Base-by-base conservation (phyloP, 2,888 invertebrate species). In the Linyphia triangularis region DNA sequence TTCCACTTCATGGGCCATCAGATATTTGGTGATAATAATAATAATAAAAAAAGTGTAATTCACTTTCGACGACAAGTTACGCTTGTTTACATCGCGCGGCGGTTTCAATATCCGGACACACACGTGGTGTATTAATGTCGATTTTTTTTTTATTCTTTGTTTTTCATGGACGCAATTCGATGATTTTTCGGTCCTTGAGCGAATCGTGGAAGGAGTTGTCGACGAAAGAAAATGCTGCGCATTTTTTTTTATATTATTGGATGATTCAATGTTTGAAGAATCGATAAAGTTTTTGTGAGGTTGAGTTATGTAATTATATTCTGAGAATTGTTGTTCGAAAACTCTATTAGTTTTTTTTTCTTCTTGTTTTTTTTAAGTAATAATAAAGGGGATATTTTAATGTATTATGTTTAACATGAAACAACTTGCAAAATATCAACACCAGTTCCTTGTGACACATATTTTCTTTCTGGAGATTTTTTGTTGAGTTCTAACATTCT, bases 1-100 rank as follows among this genome's bases (percentile, higher is more conserved):
- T 85, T 85, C 72, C 72, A 78, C 85, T 85, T 85, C 85, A 85
- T 51, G 70, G 78, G 51, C 67, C 79, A 85, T 85, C 70, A 63
- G 51, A n/a, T 79, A 78, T 85, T 79, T 72, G 10, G 10, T 10
- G 30, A 43, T 22, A 40, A 40, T 19, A 61, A 22, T 2, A n/a
- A n/a, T 10, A 19, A 22, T 37, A 28, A 73, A 16, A 77, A 33
- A 59, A 22, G 24, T 61, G n/a, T 19, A 65, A 78, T 37, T 63
- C 77, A 26, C 40, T 63, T 70, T 63, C 65, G 13, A 43, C n/a
- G 5, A n/a, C 30, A 10, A n/a, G 19, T 72, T 22, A 28, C 37
- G 69, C 19, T 22, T 26, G 22, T 69, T 69, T 51, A 19, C 26
- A 19, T 9, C 40, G 16, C 43, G 22, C 40, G 2, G 61, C 13